Evolutionary conservation across 1,140 invertebrate genomes (phyloP).

Genomic region (Bemisia tabaci): DNA sequence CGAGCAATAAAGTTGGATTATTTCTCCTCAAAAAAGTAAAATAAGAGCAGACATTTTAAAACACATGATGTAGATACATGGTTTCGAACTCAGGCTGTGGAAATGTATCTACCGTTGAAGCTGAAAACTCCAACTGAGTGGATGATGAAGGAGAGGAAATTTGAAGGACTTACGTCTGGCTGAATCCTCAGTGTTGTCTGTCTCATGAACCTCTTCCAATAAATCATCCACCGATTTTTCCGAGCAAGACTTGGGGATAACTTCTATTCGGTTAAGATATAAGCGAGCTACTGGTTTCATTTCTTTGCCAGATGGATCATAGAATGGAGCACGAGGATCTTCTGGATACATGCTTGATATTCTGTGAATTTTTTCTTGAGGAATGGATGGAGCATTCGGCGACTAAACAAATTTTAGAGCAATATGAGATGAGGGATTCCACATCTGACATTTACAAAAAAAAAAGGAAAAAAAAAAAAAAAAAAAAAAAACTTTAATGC

Average conservation of each 20-base stretch:
- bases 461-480: too few species aligned
- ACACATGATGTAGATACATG: too few species aligned
- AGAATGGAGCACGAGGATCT: constrained; percentile 82
- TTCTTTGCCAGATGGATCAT: constrained; percentile 52
- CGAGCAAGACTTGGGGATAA: constrained; percentile 15
- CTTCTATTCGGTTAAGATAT: constrained; percentile 10
- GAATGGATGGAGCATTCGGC: constrained; percentile 68
- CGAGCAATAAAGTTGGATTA: too few species aligned
- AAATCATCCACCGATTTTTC: constrained; percentile 9
- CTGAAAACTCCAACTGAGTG: too few species aligned
- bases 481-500: too few species aligned
- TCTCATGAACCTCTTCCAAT: constrained; percentile 35
- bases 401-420: constrained; percentile 48
- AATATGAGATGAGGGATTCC: too few species aligned
- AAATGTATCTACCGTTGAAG: too few species aligned
- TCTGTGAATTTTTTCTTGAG: constrained; percentile 71
- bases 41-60: too few species aligned
- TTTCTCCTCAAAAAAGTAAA: too few species aligned
- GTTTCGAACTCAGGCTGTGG: too few species aligned
- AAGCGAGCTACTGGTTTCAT: constrained; percentile 36
- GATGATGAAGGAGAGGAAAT: too few species aligned
- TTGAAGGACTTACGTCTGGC: constrained; percentile 50
- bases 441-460: too few species aligned
- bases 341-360: constrained; percentile 80
- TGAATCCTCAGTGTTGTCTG: constrained; percentile 57